Conservation (phyloP, 2,113 vertebrate species). For the Scolopax mira region DNA sequence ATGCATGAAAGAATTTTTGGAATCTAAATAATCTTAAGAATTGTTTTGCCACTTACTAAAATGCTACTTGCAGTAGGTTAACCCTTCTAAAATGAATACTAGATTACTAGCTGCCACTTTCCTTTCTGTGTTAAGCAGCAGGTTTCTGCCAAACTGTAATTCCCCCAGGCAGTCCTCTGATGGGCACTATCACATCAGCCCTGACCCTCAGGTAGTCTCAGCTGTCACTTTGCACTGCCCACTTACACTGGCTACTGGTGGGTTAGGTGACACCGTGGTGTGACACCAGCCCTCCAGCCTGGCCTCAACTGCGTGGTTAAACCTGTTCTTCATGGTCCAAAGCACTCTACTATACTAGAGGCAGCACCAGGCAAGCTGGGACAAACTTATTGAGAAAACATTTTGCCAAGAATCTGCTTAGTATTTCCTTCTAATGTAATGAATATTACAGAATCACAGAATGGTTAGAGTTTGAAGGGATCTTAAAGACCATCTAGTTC, state of each 20-base stretch:
- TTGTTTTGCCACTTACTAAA: neutral
- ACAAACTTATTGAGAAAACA: neutral
- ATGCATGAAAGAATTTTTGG: neutral
- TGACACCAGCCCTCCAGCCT: neutral
- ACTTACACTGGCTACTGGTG: neutral
- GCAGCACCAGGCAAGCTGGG: neutral
- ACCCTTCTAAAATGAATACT: neutral
- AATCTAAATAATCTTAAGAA: neutral
- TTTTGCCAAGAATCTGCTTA: neutral
- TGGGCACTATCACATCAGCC: neutral
- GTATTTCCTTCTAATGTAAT: neutral
- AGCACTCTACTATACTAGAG: neutral
- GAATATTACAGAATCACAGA: neutral
- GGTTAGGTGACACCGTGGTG: neutral
- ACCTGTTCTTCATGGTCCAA: neutral
- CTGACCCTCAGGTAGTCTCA: neutral
- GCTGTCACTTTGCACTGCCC: neutral
- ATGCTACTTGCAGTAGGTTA: neutral
- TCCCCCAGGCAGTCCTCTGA: neutral
- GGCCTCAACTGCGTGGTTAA: neutral
- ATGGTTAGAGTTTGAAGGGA: neutral
- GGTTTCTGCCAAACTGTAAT: neutral
- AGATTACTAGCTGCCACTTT: neutral
- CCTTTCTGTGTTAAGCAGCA: neutral
- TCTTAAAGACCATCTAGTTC: neutral